Conservation (phyloP, 2,888 invertebrate genomes). For the Argynnis bischoffii region DNA sequence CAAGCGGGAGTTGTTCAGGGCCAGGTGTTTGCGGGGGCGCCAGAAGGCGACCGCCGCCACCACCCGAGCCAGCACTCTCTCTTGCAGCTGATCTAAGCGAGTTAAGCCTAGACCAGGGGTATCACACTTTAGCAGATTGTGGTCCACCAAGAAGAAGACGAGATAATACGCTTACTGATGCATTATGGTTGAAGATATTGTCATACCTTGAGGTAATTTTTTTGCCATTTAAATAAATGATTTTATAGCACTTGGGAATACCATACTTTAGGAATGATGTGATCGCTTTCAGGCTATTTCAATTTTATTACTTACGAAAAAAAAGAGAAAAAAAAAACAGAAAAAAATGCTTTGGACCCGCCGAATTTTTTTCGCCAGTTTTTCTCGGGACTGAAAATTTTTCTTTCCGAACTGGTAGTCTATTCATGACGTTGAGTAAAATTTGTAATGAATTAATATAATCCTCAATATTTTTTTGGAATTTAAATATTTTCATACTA, state of each 20-base stretch:
- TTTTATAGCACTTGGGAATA: neutral
- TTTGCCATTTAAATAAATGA: neutral
- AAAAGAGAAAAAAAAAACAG: no score
- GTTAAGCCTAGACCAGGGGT: slow-evolving; percentile 90
- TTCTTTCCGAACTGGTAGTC: no score
- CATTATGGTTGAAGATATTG: slow-evolving; percentile 70
- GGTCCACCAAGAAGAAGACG: slow-evolving; percentile 68
- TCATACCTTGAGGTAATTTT: slow-evolving; percentile 66
- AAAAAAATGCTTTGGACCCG: no score
- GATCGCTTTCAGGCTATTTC: no score
- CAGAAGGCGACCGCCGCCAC: slow-evolving; percentile 71
- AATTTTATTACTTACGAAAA: no score
- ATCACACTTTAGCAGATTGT: slow-evolving; percentile 90
- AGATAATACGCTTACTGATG: slow-evolving; percentile 70
- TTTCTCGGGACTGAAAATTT: no score
- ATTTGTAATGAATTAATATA: no score
- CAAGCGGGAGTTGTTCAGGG: slow-evolving; percentile 70
- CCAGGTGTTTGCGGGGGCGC: slow-evolving; percentile 72
- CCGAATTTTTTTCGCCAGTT: no score
- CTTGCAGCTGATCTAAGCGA: slow-evolving; percentile 75
- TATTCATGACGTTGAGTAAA: no score
- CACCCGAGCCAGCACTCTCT: slow-evolving; percentile 73
- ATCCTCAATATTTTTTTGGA: no score
- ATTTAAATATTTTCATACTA: no score
- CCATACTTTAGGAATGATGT: neutral